Evolutionary conservation across 2,888 invertebrate species (phyloP).

Genomic region (Lasius platythorax): DNA sequence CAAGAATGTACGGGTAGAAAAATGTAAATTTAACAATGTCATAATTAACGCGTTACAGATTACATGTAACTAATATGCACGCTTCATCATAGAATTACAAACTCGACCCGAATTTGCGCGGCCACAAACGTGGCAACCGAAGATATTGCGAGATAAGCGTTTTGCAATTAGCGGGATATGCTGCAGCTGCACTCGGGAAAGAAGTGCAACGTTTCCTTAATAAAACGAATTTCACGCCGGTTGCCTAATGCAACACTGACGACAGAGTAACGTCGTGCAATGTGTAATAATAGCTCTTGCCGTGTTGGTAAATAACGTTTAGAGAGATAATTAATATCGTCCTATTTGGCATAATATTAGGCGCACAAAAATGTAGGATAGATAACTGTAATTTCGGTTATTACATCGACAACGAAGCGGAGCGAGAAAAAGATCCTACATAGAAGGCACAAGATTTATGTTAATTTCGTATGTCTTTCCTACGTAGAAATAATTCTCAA

Average conservation of each 20-base stretch:
- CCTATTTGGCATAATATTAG: conserved; percentile 50
- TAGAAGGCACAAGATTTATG: conserved; percentile 9
- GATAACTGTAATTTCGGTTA: conserved; percentile 32
- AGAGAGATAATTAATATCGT: conserved; percentile 67
- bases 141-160: conserved; percentile 73
- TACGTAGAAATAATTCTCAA: background rate
- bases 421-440: background rate
- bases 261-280: conserved; percentile 67
- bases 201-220: conserved; percentile 73
- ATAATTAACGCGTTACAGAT: conserved; percentile 66
- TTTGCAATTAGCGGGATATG: conserved; percentile 71
- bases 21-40: conserved; percentile 54
- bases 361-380: background rate
- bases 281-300: conserved; percentile 70
- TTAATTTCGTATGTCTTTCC: background rate
- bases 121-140: conserved; percentile 49
- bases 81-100: conserved; percentile 33
- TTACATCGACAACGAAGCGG: conserved; percentile 14
- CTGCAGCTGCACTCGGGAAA: conserved; percentile 68
- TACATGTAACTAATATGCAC: conserved; percentile 52
- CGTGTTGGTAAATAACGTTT: conserved; percentile 65
- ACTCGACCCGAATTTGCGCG: conserved; percentile 47
- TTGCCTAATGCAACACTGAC: conserved; percentile 69
- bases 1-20: background rate
- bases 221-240: conserved; percentile 73